Percentiles rank a stretch among this genome's conserved stretches.
Evolutionary conservation across 2,888 invertebrate species (phyloP).

Genomic region (Cheilosia urbana): DNA sequence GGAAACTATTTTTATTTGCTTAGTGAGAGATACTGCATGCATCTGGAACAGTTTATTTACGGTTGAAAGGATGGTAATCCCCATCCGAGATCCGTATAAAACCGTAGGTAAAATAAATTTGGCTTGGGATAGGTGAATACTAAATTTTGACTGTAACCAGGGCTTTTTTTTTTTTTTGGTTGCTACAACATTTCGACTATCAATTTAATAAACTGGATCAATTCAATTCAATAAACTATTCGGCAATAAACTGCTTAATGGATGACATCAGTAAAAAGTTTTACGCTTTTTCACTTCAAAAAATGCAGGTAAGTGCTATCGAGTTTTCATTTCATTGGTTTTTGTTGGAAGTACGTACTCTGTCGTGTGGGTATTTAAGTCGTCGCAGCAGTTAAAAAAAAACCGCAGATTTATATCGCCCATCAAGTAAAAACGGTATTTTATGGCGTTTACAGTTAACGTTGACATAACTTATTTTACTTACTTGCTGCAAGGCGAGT

Average conservation of each 20-base stretch:
- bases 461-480: too few relatives aligned
- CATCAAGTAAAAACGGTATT: too few relatives aligned
- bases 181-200: background rate
- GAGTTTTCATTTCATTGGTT: background rate
- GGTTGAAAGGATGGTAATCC: conserved; percentile 36
- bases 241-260: conserved; percentile 13
- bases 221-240: conserved; percentile 4
- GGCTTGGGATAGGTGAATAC: background rate
- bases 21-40: conserved; percentile 29
- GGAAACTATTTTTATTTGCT: conserved; percentile 40
- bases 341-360: background rate
- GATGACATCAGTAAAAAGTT: background rate
- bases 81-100: conserved; percentile 7
- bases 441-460: too few relatives aligned
- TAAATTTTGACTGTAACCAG: background rate
- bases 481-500: too few relatives aligned
- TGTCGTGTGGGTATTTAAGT: background rate
- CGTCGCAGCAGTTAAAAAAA: background rate
- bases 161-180: background rate
- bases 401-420: background rate
- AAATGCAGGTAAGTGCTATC: background rate
- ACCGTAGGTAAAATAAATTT: background rate
- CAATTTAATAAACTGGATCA: conserved; percentile 11
- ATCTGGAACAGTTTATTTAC: conserved; percentile 53
- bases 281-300: background rate